These are phyloP conservation scores for Clarias gariepinus DNA, from an alignment of 2,113 vertebrate genomes.

Conservation along the genomic window DNA sequence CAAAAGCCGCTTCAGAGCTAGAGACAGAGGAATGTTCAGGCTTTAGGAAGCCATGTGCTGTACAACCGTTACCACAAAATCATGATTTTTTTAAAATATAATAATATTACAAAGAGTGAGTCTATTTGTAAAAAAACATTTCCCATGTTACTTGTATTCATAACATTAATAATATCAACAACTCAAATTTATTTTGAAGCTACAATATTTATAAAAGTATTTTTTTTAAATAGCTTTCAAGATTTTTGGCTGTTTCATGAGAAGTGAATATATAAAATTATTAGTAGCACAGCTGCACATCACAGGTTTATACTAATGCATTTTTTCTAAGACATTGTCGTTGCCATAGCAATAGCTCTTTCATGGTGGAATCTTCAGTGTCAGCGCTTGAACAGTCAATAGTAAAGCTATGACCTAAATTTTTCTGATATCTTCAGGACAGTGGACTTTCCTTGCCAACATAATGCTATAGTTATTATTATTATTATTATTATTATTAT, in stretches of 20 bases:
- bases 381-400: not conserved
- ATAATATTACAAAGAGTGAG: not conserved
- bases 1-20: not conserved
- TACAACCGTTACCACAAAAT: not conserved
- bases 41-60: not conserved
- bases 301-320: not conserved
- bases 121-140: not conserved
- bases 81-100: not conserved
- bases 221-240: not conserved
- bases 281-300: not conserved
- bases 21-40: not conserved
- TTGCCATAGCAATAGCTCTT: not conserved
- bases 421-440: too few relatives aligned
- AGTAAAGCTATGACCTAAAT: too few relatives aligned
- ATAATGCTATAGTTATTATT: too few relatives aligned
- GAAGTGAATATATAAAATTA: not conserved
- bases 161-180: not conserved
- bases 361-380: not conserved
- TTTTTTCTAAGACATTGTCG: not conserved
- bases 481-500: too few relatives aligned
- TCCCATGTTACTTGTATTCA: not conserved
- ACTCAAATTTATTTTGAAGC: not conserved
- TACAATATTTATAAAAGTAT: not conserved
- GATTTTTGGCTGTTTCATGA: not conserved
- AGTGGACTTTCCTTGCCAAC: too few relatives aligned